A percentile compares a stretch with the other conserved stretches of the same genome.
phyloP scores from a whole-genome alignment of 2,888 invertebrate species.

The Philaethria dido region DNA sequence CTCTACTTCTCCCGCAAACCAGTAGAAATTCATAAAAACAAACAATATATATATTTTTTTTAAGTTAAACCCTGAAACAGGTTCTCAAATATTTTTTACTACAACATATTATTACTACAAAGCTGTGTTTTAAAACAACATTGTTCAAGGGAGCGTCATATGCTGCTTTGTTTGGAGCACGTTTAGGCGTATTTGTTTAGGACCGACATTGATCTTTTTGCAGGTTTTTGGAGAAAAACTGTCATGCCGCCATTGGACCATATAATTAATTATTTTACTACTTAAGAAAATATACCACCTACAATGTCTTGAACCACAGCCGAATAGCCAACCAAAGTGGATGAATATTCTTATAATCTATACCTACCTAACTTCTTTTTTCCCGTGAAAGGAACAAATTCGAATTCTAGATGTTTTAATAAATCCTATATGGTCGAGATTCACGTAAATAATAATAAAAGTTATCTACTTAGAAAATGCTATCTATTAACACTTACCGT shows the following conservation, averaged over 20 bases:
- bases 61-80: neutral
- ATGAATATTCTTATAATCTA: too few species aligned
- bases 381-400: neutral
- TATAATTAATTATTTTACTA: conserved; percentile 16
- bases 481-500: neutral
- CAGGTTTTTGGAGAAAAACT: conserved; percentile 32
- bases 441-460: conserved; percentile 5
- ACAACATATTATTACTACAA: conserved; percentile 6
- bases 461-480: too few species aligned
- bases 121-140: conserved; percentile 20
- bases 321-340: too few species aligned
- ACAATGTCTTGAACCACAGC: neutral
- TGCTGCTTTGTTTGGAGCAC: conserved; percentile 38
- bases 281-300: conserved; percentile 22
- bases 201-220: conserved; percentile 47
- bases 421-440: neutral
- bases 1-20: too few species aligned
- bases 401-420: neutral
- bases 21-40: too few species aligned
- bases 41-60: too few species aligned
- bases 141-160: conserved; percentile 31
- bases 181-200: conserved; percentile 44
- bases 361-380: too few species aligned
- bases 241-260: conserved; percentile 16
- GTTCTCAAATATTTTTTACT: conserved; percentile 10